These are phyloP conservation scores for Sylvia borin DNA, from an alignment of 2,797 vertebrate species.

Conservation along the genomic window DNA sequence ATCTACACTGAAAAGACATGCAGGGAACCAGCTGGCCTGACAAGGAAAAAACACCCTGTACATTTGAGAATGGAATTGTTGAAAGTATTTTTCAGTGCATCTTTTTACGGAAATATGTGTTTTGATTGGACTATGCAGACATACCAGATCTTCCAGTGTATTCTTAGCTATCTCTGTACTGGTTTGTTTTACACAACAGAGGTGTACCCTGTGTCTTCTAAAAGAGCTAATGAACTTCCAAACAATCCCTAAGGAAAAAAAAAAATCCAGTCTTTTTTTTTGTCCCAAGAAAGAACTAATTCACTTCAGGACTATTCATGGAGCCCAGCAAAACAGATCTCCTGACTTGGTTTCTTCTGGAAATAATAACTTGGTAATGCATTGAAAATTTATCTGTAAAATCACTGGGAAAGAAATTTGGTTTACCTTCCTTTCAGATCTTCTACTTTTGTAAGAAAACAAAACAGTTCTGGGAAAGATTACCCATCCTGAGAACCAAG, in stretches of 20 bases:
- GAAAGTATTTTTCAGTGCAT: neutral
- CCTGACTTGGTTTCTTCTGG: neutral
- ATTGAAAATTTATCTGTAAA: neutral
- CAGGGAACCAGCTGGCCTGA: neutral
- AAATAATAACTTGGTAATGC: neutral
- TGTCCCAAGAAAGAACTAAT: neutral
- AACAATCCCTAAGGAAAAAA: neutral
- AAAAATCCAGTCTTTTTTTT: rapidly evolving
- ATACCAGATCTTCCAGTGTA: neutral
- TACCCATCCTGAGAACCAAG: neutral
- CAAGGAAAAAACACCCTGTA: neutral
- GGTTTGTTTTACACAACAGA: neutral
- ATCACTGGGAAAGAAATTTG: neutral
- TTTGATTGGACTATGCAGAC: neutral
- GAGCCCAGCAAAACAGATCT: neutral
- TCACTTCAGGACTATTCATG: neutral
- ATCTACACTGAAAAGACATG: neutral
- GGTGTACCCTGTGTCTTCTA: neutral
- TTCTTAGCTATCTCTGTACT: neutral
- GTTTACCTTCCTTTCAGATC: neutral
- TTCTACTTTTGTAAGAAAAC: neutral
- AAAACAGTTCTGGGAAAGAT: neutral
- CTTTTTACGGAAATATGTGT: neutral
- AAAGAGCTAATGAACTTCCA: neutral
- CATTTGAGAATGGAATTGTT: neutral